Base-by-base conservation (phyloP, 2,113 vertebrate species). In the Psilopsiagon aymara region DNA sequence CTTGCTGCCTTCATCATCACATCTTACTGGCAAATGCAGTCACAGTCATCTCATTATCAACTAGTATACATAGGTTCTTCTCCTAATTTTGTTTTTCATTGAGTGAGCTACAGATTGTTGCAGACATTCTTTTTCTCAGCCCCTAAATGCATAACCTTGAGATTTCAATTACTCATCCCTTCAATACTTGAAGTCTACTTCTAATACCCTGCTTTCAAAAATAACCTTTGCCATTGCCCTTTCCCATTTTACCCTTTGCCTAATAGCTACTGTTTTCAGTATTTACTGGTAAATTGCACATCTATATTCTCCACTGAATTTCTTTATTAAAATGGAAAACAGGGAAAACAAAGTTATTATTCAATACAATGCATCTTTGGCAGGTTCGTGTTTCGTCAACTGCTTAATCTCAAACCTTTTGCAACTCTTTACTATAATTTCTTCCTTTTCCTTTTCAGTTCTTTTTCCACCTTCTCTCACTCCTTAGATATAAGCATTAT, bases 41-140 rank as follows among this genome's bases (percentile, higher is more conserved):
- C 85, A 51, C 44, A 59, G 16, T 9, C n/a, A 66, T 63, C 46
- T 67, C 41, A 18, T 77, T 90, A 63, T 29, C 21, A 75, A 37
- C 11, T 31, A 53, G 17, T 28, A n/a, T 13, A 49, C 0, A 0
- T 1, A 81, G 15, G 5, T 35, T 2, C 10, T 69, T 13, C 44
- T 49, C 3, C 10, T 41, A 7, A 8, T 29, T 57, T 19, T 64
- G 57, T 74, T 53, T 46, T 5, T 15, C 47, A 69, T 1, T 2
- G 3, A 62, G 41, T 20, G 12, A 66, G 31, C 33, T 60, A 33
- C 24, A 77, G 8, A 12, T 51, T 35, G 8, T 53, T 53, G 29
- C 43, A 80, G 17, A 53, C 13, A 21, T 80, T 75, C 12, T 31
- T 46, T 18, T 47, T 73, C 31, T n/a, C 29, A 62, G 23, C 1